These are phyloP conservation scores for Lepidocyrtoides sp. DNA, from an alignment of 2,888 invertebrate genomes.

Conservation along the genomic window DNA sequence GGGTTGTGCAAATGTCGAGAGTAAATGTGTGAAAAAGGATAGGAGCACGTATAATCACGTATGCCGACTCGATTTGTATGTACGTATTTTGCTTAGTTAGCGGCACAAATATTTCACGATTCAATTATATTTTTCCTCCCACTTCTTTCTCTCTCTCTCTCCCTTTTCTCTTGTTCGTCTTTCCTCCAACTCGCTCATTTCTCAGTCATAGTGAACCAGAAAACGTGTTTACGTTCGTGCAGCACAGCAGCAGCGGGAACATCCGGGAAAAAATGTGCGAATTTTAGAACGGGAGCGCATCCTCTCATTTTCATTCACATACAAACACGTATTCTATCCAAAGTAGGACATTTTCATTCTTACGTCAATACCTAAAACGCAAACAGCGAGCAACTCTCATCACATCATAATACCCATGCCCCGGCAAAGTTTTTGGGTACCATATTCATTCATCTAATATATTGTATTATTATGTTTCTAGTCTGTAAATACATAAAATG, in stretches of 20 bases:
- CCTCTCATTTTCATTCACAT: not conserved
- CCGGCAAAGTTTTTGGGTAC: no score
- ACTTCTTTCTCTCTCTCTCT: slow-evolving; percentile 12
- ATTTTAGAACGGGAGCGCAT: not conserved
- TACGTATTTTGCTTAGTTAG: slow-evolving; percentile 40
- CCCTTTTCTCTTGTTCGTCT: not conserved
- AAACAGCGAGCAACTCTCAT: not conserved
- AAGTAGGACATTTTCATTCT: slow-evolving; percentile 11
- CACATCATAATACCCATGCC: no score
- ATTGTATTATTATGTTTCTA: not conserved
- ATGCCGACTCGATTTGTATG: not conserved
- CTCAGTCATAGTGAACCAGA: slow-evolving; percentile 22
- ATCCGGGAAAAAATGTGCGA: not conserved
- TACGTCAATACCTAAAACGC: not conserved
- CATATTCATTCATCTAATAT: no score
- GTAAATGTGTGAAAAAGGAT: not conserved
- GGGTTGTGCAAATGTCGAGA: not conserved
- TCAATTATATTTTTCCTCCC: slow-evolving; percentile 43
- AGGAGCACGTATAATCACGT: slow-evolving; percentile 1
- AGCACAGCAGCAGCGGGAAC: no score
- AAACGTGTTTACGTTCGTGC: no score
- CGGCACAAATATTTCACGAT: slow-evolving; percentile 40
- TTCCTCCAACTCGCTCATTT: not conserved
- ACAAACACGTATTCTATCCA: slow-evolving; percentile 8
- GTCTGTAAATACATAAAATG: no score